Percentiles rank a stretch among this genome's conserved stretches.
Conservation (phyloP, 64 coral and sea anemone species). For the Trachythela sp. region DNA sequence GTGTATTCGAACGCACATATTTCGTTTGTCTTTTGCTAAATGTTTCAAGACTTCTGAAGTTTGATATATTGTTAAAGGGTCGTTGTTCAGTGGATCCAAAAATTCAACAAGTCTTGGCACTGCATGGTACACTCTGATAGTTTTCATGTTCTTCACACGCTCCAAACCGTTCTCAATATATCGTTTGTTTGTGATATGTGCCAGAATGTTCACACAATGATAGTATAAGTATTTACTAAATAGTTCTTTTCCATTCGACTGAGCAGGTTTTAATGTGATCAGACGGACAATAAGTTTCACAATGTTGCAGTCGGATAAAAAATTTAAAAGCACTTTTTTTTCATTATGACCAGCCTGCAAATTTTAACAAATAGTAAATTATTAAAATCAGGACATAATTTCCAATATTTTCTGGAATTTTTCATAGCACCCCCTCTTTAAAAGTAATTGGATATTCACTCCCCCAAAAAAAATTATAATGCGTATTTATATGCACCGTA, state of each 20-base stretch:
- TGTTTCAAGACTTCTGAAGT: not conserved
- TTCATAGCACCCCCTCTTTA: too few relatives aligned
- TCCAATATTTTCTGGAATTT: not conserved
- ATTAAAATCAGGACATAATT: not conserved
- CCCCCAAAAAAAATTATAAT: too few relatives aligned
- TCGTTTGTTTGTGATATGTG: not conserved
- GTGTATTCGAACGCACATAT: not conserved
- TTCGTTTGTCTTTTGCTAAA: not conserved
- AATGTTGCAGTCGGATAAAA: not conserved
- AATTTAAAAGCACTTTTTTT: not conserved
- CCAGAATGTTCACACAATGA: not conserved
- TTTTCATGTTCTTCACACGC: not conserved
- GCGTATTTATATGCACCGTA: too few relatives aligned
- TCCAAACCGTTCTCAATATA: not conserved
- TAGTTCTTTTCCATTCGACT: not conserved
- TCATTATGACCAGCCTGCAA: not conserved
- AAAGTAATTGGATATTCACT: too few relatives aligned
- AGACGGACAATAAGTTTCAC: not conserved
- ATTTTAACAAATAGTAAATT: not conserved
- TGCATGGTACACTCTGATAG: not conserved
- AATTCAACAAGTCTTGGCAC: not conserved
- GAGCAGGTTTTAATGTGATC: not conserved
- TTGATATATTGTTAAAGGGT: slow-evolving; percentile 6
- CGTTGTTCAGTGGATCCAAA: not conserved
- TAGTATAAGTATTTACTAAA: not conserved